These are phyloP conservation scores for Karalla daura DNA, from an alignment of 2,797 vertebrate genomes.

Conservation along the genomic window DNA sequence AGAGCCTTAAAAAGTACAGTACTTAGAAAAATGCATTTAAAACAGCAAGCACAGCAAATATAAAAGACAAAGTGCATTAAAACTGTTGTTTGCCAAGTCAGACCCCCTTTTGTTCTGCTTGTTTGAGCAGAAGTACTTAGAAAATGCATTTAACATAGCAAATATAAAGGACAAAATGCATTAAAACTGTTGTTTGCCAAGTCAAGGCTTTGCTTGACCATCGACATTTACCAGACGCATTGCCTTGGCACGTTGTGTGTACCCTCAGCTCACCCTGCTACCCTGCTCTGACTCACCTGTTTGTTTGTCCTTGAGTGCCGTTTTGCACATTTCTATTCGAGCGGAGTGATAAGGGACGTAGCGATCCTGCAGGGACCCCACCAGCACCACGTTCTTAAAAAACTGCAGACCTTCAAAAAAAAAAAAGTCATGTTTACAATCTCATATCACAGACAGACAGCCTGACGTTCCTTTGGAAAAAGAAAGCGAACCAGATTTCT, in stretches of 20 bases:
- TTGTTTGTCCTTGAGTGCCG: slow-evolving; percentile 98
- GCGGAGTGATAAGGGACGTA: slow-evolving; percentile 99
- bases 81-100: background rate
- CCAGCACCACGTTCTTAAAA: slow-evolving; percentile 97
- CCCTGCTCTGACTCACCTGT: slow-evolving; percentile 85
- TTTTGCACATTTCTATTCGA: slow-evolving; percentile 99
- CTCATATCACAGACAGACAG: background rate
- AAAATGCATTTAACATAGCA: background rate
- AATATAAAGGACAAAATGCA: background rate
- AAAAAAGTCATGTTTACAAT: slow-evolving; percentile 19
- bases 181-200: background rate
- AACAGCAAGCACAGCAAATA: background rate
- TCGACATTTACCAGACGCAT: background rate
- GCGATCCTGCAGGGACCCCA: slow-evolving; percentile 97
- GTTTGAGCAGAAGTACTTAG: background rate
- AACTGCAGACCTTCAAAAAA: slow-evolving; percentile 91
- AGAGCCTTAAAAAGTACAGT: background rate
- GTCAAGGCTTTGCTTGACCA: background rate
- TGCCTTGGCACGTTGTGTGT: background rate
- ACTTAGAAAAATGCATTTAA: background rate
- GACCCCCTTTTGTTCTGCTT: slow-evolving; percentile 1
- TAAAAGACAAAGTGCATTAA: background rate
- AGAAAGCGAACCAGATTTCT: slow-evolving; percentile 91
- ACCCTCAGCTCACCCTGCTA: no score
- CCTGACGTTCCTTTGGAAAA: background rate